Conservation (phyloP, 1,140 invertebrate genomes). For the Euwallacea similis region DNA sequence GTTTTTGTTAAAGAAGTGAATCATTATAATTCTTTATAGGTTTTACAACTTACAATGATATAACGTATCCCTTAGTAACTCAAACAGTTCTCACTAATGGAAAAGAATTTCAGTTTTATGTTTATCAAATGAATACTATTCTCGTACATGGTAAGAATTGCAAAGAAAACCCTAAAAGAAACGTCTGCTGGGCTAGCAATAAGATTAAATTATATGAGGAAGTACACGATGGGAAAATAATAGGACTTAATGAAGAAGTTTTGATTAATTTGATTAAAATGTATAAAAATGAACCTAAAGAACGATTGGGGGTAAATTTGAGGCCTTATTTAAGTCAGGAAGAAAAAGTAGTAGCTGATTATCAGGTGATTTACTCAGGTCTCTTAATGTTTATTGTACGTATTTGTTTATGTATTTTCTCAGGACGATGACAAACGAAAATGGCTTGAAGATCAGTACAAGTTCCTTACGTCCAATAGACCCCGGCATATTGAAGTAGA, state of each 20-base stretch:
- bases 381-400: neutral
- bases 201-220: conserved; percentile 74
- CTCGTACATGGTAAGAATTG: conserved; percentile 63
- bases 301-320: conserved; percentile 65
- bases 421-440: conserved; percentile 62
- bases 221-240: conserved; percentile 70
- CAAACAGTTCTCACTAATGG: conserved; percentile 88
- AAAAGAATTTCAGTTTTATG: conserved; percentile 76
- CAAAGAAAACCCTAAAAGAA: conserved; percentile 68
- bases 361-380: conserved; percentile 50
- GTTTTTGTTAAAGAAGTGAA: neutral
- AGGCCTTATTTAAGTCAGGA: conserved; percentile 70
- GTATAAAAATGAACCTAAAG: conserved; percentile 70
- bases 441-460: conserved; percentile 71
- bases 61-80: conserved; percentile 84
- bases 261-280: conserved; percentile 73
- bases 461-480: conserved; percentile 67
- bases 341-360: conserved; percentile 66
- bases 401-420: neutral
- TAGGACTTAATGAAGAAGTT: conserved; percentile 80
- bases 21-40: conserved; percentile 55
- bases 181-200: conserved; percentile 79
- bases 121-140: conserved; percentile 88
- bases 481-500: conserved; percentile 61
- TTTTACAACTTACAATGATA: conserved; percentile 82